Base-by-base conservation (phyloP, 2,113 vertebrate genomes). In the Symphodus melops region DNA sequence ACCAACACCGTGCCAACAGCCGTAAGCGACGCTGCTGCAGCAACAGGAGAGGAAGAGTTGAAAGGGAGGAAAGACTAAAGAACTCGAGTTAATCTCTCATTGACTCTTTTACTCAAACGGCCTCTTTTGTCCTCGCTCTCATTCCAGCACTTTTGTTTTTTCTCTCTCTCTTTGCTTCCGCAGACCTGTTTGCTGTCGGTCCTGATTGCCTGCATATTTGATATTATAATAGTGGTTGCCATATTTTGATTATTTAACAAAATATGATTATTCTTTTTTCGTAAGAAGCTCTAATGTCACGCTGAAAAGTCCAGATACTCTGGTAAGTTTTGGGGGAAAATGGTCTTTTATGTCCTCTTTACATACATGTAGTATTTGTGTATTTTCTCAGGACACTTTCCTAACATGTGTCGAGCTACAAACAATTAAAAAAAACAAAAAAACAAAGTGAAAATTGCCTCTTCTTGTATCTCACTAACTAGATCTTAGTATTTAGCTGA, bases 21-120 rank as follows among this genome's bases (percentile, higher is more conserved):
- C 72, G 41, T 74, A 17, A 11, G 70, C 79, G 71, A 82, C 39
- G 8, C 75, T 6, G 77, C 51, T 5, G 12, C 33, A 0, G 83
- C 84, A 46, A 68, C 77, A 61, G 87, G 84, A 2, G 67, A 86
- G 21, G 87, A 86, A 1, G 67, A 86, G 25, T 54, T 68, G 57
- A 77, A 83, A 66, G 57, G 55, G 46, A 85, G 48, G 67, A 85
- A 85, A 49, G 79, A 91, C 72, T 86, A 55, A 90, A 78, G 63
- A 69, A 42, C 72, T 58, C 75, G 73, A 91, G 46, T 61, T 11
- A 28, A 68, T 55, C 66, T 75, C 52, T 67, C 41, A 61, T 1
- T 81, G 68, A 82, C 81, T 84, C 61, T 63, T 61, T 77, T 21
- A 25, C 54, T 70, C 67, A 46, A 51, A 56, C 52, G 9, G 53